Evolutionary conservation across 2,113 vertebrate genomes (phyloP).

Genomic region (Trogon melanurus): DNA sequence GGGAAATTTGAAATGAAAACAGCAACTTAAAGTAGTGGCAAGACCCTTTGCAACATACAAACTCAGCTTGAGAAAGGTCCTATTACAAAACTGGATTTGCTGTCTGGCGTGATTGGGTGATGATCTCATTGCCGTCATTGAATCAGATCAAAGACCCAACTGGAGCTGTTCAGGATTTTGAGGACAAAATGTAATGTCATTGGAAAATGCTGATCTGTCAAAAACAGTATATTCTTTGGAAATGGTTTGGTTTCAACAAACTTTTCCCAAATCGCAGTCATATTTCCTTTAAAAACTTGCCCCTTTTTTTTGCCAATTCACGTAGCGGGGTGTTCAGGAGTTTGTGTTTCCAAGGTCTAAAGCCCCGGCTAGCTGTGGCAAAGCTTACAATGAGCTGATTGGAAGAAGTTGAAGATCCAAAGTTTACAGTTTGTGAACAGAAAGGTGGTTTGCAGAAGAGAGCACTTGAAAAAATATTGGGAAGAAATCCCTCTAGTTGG

Average conservation of each 20-base stretch:
- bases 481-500: not conserved
- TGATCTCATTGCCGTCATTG: not conserved
- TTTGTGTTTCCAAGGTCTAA: not conserved
- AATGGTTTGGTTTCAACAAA: not conserved
- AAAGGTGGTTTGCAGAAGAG: not conserved
- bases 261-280: not conserved
- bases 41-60: not conserved
- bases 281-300: constrained; percentile 1
- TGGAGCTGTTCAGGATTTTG: not conserved
- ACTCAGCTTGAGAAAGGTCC: not conserved
- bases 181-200: not conserved
- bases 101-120: not conserved
- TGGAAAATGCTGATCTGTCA: constrained; percentile 15
- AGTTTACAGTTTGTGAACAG: not conserved
- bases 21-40: not conserved
- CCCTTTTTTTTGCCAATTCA: not conserved
- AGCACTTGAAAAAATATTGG: not conserved
- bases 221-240: not conserved
- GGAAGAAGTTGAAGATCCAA: not conserved
- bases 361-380: not conserved
- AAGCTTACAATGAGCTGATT: not conserved
- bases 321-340: not conserved
- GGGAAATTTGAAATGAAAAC: not conserved
- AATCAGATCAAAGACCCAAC: constrained; percentile 4
- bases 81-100: not conserved